A percentile compares a stretch with the other conserved stretches of the same genome.
Evolutionary conservation across 2,888 invertebrate species (phyloP).

Genomic region (Theodoxus fluviatilis): DNA sequence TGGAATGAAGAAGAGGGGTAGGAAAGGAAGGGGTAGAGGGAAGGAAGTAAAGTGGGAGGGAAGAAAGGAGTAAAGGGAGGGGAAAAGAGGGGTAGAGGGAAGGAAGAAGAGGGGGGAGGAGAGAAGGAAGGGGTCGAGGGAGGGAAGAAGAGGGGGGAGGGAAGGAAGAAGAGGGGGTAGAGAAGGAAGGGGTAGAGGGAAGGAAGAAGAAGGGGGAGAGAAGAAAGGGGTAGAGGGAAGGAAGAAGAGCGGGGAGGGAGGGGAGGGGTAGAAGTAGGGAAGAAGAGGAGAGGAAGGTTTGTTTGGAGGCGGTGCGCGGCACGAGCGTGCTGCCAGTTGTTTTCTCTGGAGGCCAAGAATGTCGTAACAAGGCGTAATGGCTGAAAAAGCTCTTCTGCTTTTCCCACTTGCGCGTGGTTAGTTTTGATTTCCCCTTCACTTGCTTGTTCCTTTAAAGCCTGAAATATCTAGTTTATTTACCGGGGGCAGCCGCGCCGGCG

Average conservation of each 20-base stretch:
- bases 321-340: too few relatives aligned
- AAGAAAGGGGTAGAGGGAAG: background rate
- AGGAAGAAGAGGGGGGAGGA: background rate
- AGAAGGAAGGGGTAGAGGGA: background rate
- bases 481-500: too few relatives aligned
- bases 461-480: too few relatives aligned
- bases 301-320: background rate
- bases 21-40: background rate
- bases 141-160: background rate
- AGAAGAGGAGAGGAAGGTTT: background rate
- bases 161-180: background rate
- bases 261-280: background rate
- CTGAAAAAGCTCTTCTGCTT: too few relatives aligned
- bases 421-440: too few relatives aligned
- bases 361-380: too few relatives aligned
- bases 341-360: too few relatives aligned
- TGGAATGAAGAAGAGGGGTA: too few relatives aligned
- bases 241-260: background rate
- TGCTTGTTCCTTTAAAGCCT: too few relatives aligned
- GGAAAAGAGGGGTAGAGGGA: background rate
- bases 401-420: too few relatives aligned
- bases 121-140: background rate
- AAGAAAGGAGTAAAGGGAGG: background rate
- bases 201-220: conserved; percentile 6
- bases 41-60: too few relatives aligned